Evolutionary conservation across 2,888 invertebrate genomes (phyloP), one percentile per base, ranked within the genome.

Genomic region (Latrodectus elegans): DNA sequence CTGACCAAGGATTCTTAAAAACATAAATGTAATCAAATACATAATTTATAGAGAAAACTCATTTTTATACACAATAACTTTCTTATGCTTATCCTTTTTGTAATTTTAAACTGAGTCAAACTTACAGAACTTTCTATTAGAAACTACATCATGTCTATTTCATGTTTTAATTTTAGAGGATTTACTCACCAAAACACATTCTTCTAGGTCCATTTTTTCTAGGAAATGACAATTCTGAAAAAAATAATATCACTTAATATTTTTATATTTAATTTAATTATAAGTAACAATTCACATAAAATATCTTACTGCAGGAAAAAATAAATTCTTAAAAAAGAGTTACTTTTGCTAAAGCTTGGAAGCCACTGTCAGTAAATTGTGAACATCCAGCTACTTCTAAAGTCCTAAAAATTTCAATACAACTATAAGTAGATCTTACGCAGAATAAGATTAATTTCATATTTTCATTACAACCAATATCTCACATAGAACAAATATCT

Each of bases 141-240:
- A 38, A 38, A 38, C 38, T 38, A 38, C 4, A 38, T 4, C 38
- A 6, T 0, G 38, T 38, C 4, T 38, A 38, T 38, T 4, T 38
- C 38, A 38, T 38, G 38, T 38, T 38, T 38, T 38, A 6, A 4
- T 38, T 38, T 38, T 38, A 38, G 38, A 38, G 4, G 38, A 15
- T 12, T 55, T 64, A 89, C 91, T 89, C 90, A 92, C 92, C 90
- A 97, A 94, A 89, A 96, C 95, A 92, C 99, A 99, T 93, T 99
- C 99, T 92, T 99, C 99, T 90, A 99, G 93, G 92, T 99, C 99
- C 97, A 99, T 97, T 91, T 97, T 95, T 92, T 99, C 98, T 91
- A 99, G 93, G 92, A 96, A 94, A 92, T 97, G 95, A 93, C 99
- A 99, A 92, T 96, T 97, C 96, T 98, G 92, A 26, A 93, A 64